These are phyloP conservation scores for Alectoris magna DNA, from an alignment of 2,797 vertebrate species.

Conservation along the genomic window DNA sequence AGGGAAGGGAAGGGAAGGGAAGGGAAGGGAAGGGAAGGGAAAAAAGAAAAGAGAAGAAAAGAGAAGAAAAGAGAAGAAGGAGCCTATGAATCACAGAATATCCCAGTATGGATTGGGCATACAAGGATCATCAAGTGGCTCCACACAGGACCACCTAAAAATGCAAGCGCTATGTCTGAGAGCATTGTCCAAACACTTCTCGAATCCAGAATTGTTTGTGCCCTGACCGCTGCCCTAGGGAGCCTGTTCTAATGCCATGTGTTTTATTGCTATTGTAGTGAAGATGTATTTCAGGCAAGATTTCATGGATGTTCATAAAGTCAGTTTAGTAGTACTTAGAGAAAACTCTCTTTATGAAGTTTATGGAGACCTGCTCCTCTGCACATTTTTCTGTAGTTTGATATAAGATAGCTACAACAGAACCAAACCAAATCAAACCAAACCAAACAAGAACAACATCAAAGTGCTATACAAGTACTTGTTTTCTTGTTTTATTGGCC, in stretches of 20 bases:
- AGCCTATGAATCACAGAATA: neutral
- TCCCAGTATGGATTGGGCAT: too few species aligned
- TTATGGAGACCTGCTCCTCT: neutral
- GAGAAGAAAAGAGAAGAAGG: neutral
- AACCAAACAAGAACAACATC: neutral
- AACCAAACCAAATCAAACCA: neutral
- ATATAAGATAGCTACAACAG: neutral
- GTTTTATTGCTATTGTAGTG: neutral
- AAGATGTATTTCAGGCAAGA: neutral
- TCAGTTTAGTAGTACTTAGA: neutral
- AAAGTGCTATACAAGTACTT: neutral
- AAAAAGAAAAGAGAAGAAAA: too few species aligned
- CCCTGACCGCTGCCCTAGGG: neutral
- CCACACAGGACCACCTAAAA: neutral
- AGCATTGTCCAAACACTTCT: neutral
- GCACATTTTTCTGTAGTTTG: neutral
- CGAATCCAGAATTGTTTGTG: neutral
- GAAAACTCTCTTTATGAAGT: neutral
- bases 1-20: neutral
- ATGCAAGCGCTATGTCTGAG: neutral
- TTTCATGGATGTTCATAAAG: neutral
- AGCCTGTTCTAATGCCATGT: rapidly evolving
- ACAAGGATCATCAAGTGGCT: neutral
- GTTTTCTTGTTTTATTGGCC: neutral
- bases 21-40: neutral